Conservation (phyloP, 2,797 vertebrate species). For the Petrocephalus sullivani region DNA sequence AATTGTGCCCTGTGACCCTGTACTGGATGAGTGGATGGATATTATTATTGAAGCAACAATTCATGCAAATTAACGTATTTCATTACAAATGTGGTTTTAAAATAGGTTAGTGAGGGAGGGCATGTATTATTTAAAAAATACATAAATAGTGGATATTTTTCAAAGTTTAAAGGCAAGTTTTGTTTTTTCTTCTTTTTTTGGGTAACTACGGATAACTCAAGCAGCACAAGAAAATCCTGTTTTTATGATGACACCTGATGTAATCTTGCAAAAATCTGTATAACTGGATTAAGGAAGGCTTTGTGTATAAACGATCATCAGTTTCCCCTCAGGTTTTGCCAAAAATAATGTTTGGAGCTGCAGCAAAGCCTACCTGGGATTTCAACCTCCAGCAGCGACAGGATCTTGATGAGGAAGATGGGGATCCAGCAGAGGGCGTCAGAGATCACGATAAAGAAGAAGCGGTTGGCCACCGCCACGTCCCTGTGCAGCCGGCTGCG, state of each 20-base stretch:
- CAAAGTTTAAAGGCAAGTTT: background rate
- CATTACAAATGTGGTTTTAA: background rate
- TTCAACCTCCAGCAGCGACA: conserved; percentile 53
- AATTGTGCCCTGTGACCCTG: background rate
- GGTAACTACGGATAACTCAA: background rate
- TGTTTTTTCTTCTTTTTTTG: background rate
- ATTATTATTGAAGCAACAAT: background rate
- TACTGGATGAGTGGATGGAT: background rate
- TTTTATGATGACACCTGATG: background rate
- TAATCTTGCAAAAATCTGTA: background rate
- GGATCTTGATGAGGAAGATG: conserved; percentile 56
- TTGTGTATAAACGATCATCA: background rate
- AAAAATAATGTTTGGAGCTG: background rate
- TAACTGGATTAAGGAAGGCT: background rate
- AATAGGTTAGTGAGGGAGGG: background rate
- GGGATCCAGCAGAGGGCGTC: conserved; percentile 79
- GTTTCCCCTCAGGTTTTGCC: background rate
- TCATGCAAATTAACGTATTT: background rate
- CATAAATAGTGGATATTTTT: background rate
- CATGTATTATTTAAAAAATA: background rate
- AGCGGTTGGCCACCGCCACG: conserved; percentile 37
- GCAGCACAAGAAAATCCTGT: background rate
- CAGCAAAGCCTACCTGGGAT: conserved; percentile 45
- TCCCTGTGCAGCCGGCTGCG: conserved; percentile 41
- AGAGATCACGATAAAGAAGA: conserved; percentile 67